phyloP scores from a whole-genome alignment of 1,140 invertebrate species.

The Diorhabda elongata region DNA sequence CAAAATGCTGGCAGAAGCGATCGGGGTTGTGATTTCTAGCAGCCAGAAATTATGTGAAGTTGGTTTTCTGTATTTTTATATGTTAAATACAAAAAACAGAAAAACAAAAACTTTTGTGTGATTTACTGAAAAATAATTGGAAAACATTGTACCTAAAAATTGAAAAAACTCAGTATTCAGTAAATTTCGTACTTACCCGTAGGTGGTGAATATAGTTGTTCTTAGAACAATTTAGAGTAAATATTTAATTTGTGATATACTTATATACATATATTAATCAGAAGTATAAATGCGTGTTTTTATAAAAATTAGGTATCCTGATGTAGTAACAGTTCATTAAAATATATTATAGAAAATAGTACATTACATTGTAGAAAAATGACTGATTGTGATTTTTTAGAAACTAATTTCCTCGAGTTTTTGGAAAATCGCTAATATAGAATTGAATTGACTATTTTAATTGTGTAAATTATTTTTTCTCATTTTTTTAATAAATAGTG shows the following conservation, averaged over 20 bases:
- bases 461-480: constrained; percentile 31
- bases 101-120: background rate
- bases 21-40: background rate
- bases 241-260: constrained; percentile 17
- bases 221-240: constrained; percentile 13
- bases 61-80: background rate
- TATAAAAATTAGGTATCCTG: background rate
- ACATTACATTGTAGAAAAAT: constrained; percentile 23
- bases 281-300: background rate
- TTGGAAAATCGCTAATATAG: constrained; percentile 20
- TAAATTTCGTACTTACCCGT: background rate
- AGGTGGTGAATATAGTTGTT: background rate
- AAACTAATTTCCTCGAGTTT: constrained; percentile 13
- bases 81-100: background rate
- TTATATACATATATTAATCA: background rate
- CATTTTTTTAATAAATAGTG: constrained; percentile 28
- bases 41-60: background rate
- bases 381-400: constrained; percentile 25
- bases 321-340: constrained; percentile 20
- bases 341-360: constrained; percentile 16
- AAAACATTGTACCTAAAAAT: background rate
- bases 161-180: background rate
- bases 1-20: no score
- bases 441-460: constrained; percentile 21
- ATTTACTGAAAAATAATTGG: background rate